These are phyloP conservation scores for Artemia sp. DNA, from an alignment of 2,888 invertebrate species.

Conservation along the genomic window DNA sequence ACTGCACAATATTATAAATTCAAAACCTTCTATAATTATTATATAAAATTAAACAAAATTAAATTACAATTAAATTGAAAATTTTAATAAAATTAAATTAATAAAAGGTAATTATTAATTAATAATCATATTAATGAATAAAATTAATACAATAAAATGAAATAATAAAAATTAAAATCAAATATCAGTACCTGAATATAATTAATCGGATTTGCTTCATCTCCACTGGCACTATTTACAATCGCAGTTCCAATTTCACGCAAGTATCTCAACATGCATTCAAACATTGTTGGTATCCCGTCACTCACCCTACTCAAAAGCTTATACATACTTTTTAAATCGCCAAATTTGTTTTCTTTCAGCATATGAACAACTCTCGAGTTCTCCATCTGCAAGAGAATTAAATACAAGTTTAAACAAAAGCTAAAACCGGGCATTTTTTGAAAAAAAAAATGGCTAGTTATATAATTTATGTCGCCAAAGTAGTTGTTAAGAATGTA, in stretches of 20 bases:
- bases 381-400: conserved; percentile 69
- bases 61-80: too few species aligned
- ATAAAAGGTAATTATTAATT: too few species aligned
- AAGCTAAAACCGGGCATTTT: too few species aligned
- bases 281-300: conserved; percentile 86
- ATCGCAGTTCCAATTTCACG: conserved; percentile 87
- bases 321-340: conserved; percentile 95
- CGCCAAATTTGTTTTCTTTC: conserved; percentile 87
- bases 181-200: conserved; percentile 56
- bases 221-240: conserved; percentile 47
- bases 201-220: conserved; percentile 81
- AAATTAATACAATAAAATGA: too few species aligned
- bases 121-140: too few species aligned
- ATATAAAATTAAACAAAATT: too few species aligned
- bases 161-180: too few species aligned
- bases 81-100: too few species aligned
- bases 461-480: conserved; percentile 17
- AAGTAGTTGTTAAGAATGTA: not conserved
- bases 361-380: conserved; percentile 98
- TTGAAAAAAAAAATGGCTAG: too few species aligned
- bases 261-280: conserved; percentile 83
- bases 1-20: too few species aligned
- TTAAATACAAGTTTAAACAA: too few species aligned
- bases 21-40: too few species aligned
- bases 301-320: conserved; percentile 76